Evolutionary conservation across 2,888 invertebrate genomes (phyloP).

Genomic region (Andrena fulva): DNA sequence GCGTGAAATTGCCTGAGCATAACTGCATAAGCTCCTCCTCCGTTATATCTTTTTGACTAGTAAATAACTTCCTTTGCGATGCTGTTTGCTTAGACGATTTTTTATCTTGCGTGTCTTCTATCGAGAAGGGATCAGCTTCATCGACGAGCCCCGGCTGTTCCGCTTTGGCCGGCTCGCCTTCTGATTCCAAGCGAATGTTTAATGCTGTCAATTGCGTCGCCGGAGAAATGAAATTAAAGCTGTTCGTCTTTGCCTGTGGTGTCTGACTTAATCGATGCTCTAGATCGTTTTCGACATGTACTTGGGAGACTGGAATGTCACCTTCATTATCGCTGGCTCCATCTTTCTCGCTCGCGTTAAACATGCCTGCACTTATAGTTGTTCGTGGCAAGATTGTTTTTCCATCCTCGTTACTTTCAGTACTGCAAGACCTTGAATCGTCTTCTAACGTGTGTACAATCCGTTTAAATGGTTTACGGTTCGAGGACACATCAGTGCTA

Average conservation of each 20-base stretch:
- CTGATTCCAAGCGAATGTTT: constrained; percentile 64
- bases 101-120: constrained; percentile 52
- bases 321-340: constrained; percentile 57
- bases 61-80: constrained; percentile 84
- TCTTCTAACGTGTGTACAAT: constrained; percentile 77
- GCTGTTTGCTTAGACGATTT: constrained; percentile 42
- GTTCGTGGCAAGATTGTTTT: constrained; percentile 52
- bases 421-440: constrained; percentile 65
- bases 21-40: constrained; percentile 86
- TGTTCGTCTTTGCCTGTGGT: constrained; percentile 65
- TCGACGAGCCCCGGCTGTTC: constrained; percentile 29
- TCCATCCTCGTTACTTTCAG: constrained; percentile 12
- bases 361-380: constrained; percentile 71
- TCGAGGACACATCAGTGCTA: background rate
- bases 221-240: constrained; percentile 85
- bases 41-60: constrained; percentile 76
- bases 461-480: constrained; percentile 71
- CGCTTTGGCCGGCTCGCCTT: constrained; percentile 36
- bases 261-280: constrained; percentile 73
- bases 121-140: constrained; percentile 22
- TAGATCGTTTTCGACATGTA: constrained; percentile 25
- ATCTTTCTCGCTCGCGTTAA: constrained; percentile 59
- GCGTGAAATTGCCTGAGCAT: constrained; percentile 85
- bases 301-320: constrained; percentile 62
- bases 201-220: constrained; percentile 84